Conservation (phyloP, 2,113 vertebrate species). For the Vulpes lagopus region DNA sequence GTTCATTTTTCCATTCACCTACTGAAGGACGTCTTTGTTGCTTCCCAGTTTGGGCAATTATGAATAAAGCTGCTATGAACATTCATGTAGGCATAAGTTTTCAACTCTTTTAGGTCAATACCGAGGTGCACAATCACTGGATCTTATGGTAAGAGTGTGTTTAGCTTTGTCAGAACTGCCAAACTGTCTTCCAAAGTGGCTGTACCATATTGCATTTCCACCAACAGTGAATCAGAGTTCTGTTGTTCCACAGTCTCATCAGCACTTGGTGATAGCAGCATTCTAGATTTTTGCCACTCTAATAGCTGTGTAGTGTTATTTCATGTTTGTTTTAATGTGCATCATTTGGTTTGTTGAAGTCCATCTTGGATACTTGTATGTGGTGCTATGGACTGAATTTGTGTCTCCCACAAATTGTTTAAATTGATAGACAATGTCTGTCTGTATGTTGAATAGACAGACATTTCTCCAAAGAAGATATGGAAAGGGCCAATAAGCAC, state of each 20-base stretch:
- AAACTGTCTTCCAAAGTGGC: neutral
- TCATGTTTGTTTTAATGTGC: neutral
- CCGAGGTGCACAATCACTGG: neutral
- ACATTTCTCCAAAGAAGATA: neutral
- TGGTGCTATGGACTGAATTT: neutral
- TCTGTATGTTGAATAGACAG: too few species aligned
- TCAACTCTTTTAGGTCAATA: neutral
- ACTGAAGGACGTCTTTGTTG: neutral
- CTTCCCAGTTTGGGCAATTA: neutral
- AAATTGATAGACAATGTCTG: too few species aligned
- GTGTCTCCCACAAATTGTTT: too few species aligned
- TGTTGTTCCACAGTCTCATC: neutral
- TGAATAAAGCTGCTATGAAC: neutral
- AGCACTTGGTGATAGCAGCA: neutral
- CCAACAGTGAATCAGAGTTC: neutral
- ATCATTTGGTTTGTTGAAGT: neutral
- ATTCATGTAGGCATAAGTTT: neutral
- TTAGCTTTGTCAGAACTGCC: neutral
- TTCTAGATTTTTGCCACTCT: neutral
- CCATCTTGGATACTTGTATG: neutral
- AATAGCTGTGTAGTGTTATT: neutral
- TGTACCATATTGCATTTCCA: neutral
- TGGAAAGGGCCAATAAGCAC: neutral
- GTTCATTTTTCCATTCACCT: neutral
- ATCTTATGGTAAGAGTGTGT: neutral